Evolutionary conservation across 2,113 vertebrate species (phyloP).

Genomic region (Lates calcarifer): DNA sequence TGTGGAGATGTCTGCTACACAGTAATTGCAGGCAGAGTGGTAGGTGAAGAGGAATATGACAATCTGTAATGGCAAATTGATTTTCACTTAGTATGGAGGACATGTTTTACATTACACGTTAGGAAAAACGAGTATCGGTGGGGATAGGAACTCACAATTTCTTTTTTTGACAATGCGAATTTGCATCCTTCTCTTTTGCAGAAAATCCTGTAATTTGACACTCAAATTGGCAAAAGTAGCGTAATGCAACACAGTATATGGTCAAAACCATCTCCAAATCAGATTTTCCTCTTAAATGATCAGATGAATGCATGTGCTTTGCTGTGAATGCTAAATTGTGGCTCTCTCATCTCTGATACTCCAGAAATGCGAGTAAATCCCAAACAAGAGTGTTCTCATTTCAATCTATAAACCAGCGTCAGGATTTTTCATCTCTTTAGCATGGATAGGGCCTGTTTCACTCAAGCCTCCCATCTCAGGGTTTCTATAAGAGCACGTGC

Average conservation of each 20-base stretch:
- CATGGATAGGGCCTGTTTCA: constrained; percentile 55
- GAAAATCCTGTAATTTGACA: constrained; percentile 55
- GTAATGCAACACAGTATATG: constrained; percentile 16
- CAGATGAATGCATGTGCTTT: constrained; percentile 45
- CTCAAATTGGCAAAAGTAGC: constrained; percentile 32
- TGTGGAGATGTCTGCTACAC: constrained; percentile 68
- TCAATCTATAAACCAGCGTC: constrained; percentile 61
- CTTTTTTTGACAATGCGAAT: constrained; percentile 49
- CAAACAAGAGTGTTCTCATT: constrained; percentile 67
- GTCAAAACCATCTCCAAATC: constrained; percentile 53
- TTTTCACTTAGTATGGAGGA: constrained; percentile 77
- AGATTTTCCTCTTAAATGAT: constrained; percentile 59
- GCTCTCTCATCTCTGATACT: constrained; percentile 35
- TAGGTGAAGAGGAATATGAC: constrained; percentile 78
- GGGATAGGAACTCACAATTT: constrained; percentile 36
- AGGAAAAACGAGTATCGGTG: constrained; percentile 28
- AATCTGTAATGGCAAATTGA: constrained; percentile 83
- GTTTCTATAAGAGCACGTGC: constrained; percentile 69
- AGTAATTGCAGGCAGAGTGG: constrained; percentile 75
- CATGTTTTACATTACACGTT: constrained; percentile 62
- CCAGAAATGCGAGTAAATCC: constrained; percentile 55
- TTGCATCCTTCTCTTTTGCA: constrained; percentile 61
- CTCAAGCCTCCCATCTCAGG: constrained; percentile 65
- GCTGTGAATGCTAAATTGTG: constrained; percentile 49
- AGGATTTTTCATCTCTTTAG: constrained; percentile 62